Evolutionary conservation across 2,113 vertebrate genomes (phyloP).

Genomic region (Silurus glanis): DNA sequence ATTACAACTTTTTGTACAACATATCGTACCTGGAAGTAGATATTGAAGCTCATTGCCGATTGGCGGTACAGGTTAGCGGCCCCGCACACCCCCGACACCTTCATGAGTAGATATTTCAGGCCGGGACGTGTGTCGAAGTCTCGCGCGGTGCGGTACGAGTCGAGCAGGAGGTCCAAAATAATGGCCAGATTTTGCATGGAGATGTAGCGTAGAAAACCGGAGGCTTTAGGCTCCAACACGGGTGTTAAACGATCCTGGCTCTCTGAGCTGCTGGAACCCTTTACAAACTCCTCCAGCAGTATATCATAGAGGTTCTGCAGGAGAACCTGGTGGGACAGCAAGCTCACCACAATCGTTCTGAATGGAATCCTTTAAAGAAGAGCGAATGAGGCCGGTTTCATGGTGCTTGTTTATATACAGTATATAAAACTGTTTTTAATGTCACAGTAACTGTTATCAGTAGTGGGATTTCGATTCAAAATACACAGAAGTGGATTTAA

Average conservation of each 20-base stretch:
- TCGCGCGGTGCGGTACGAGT: conserved; percentile 90
- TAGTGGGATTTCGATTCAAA: background rate
- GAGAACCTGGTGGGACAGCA: conserved; percentile 94
- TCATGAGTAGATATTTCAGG: conserved; percentile 94
- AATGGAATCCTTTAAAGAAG: conserved; percentile 85
- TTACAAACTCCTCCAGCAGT: conserved; percentile 91
- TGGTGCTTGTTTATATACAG: background rate
- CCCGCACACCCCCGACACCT: conserved; percentile 91
- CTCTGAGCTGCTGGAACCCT: conserved; percentile 71
- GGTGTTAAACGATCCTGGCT: conserved; percentile 71
- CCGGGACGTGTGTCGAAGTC: conserved; percentile 96
- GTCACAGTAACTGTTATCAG: background rate
- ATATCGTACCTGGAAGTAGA: conserved; percentile 80
- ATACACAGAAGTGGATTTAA: too few relatives aligned
- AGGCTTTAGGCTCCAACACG: conserved; percentile 76
- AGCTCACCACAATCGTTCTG: conserved; percentile 92
- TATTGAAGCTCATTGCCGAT: conserved; percentile 95
- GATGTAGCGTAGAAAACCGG: conserved; percentile 94
- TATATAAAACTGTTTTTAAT: background rate
- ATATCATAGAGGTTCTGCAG: conserved; percentile 96
- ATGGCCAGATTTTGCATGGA: conserved; percentile 95
- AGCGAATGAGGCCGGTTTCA: background rate
- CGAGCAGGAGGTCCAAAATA: conserved; percentile 94
- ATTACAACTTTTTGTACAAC: background rate
- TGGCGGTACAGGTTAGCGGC: conserved; percentile 95